A percentile compares a stretch with the other conserved stretches of the same genome.
phyloP scores from a whole-genome alignment of 2,888 invertebrate species.

The Dugesia japonica region DNA sequence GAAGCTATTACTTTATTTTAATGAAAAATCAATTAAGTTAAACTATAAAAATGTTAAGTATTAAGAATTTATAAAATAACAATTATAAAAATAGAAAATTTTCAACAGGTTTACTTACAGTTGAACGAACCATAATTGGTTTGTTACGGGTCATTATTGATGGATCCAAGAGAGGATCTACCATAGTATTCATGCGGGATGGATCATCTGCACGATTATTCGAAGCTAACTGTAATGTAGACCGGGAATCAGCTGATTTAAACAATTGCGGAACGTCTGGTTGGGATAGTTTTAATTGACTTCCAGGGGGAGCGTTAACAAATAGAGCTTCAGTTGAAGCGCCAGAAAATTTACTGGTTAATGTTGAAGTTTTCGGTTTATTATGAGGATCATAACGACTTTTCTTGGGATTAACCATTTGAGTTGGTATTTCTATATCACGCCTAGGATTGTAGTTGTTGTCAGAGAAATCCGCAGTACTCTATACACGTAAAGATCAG shows the following conservation, averaged over 20 bases:
- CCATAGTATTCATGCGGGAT: neutral
- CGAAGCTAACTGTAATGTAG: neutral
- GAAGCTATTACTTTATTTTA: too few relatives aligned
- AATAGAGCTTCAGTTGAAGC: neutral
- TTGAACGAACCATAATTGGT: neutral
- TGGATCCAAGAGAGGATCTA: neutral
- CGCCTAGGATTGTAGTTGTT: neutral
- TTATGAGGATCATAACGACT: conserved; percentile 4
- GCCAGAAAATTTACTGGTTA: neutral
- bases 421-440: neutral
- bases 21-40: too few relatives aligned
- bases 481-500: too few relatives aligned
- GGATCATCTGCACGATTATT: neutral
- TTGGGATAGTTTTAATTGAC: neutral
- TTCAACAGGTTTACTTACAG: neutral
- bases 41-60: neutral
- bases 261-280: neutral
- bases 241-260: neutral
- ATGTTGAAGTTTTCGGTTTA: neutral
- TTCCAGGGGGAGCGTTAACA: neutral
- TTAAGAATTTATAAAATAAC: neutral
- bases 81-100: neutral
- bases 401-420: neutral
- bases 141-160: neutral
- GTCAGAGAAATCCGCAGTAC: neutral